These are phyloP conservation scores for Macrosoma leucophasiata DNA, from an alignment of 2,888 invertebrate species.

Conservation along the genomic window DNA sequence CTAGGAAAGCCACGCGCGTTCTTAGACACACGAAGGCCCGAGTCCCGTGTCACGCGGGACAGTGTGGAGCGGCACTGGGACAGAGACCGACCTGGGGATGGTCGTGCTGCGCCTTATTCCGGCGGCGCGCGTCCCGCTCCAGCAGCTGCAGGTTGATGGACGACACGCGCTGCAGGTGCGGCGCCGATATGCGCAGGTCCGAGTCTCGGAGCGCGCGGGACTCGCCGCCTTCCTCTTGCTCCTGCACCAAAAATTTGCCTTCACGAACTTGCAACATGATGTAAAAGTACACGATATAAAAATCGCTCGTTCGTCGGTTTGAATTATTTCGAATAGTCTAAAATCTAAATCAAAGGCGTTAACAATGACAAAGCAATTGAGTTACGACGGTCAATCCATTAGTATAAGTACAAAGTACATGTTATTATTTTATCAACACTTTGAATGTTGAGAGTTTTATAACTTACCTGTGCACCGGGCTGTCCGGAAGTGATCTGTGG, in stretches of 20 bases:
- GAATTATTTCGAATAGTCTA: no score
- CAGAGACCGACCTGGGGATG: conserved; percentile 55
- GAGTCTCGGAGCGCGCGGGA: conserved; percentile 82
- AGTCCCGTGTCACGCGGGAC: no score
- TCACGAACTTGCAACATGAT: no score
- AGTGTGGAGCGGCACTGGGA: no score
- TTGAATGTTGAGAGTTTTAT: no score
- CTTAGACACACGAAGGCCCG: no score
- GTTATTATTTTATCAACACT: background rate
- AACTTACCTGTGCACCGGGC: conserved; percentile 42
- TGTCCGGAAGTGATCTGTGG: conserved; percentile 43
- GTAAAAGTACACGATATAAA: no score
- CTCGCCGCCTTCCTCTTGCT: conserved; percentile 82
- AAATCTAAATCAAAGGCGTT: no score
- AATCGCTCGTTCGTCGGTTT: no score
- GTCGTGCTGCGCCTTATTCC: conserved; percentile 73
- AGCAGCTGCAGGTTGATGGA: conserved; percentile 89
- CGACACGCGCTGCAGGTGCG: conserved; percentile 87
- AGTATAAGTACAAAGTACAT: background rate
- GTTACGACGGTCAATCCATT: background rate
- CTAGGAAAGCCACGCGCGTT: no score
- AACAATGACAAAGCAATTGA: background rate
- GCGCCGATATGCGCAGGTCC: conserved; percentile 83
- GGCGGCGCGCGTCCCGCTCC: conserved; percentile 81
- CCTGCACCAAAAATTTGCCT: conserved; percentile 47